These are phyloP conservation scores for Cyphomyrus discorhynchus DNA, from an alignment of 2,113 vertebrate species.

Conservation along the genomic window DNA sequence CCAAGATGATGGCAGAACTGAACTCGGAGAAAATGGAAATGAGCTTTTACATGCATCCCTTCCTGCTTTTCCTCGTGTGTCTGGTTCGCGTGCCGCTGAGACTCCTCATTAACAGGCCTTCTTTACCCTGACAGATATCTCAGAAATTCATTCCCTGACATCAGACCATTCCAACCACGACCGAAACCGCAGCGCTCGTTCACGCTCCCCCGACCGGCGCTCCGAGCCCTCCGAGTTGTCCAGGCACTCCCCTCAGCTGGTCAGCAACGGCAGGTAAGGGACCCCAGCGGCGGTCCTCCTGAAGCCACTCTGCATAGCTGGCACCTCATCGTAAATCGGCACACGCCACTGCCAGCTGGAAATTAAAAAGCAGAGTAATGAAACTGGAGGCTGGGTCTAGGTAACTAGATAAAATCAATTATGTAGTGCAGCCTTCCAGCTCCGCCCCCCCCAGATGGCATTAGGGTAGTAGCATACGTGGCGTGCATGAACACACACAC, in stretches of 20 bases:
- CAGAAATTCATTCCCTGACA: conserved; percentile 97
- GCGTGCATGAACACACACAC: background rate
- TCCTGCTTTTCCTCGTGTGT: background rate
- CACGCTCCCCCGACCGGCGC: conserved; percentile 85
- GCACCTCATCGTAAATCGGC: background rate
- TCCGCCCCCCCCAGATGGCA: background rate
- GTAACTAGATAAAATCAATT: background rate
- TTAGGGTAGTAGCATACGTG: background rate
- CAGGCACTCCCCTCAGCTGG: conserved; percentile 85
- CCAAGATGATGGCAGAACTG: background rate
- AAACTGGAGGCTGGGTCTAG: background rate
- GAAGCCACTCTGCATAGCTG: background rate
- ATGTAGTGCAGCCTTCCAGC: background rate
- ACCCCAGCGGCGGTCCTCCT: background rate
- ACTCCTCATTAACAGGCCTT: background rate
- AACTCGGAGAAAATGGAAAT: background rate
- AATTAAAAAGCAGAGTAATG: background rate
- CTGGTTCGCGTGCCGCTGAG: background rate
- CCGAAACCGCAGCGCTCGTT: conserved; percentile 70
- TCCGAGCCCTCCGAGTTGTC: conserved; percentile 83
- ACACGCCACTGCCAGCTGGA: background rate
- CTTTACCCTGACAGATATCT: conserved; percentile 84
- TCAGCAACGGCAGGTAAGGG: conserved; percentile 91
- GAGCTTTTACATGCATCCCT: background rate
- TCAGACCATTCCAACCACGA: conserved; percentile 96